phyloP scores from a whole-genome alignment of 2,797 vertebrate genomes.

The Cheirogaleus major region DNA sequence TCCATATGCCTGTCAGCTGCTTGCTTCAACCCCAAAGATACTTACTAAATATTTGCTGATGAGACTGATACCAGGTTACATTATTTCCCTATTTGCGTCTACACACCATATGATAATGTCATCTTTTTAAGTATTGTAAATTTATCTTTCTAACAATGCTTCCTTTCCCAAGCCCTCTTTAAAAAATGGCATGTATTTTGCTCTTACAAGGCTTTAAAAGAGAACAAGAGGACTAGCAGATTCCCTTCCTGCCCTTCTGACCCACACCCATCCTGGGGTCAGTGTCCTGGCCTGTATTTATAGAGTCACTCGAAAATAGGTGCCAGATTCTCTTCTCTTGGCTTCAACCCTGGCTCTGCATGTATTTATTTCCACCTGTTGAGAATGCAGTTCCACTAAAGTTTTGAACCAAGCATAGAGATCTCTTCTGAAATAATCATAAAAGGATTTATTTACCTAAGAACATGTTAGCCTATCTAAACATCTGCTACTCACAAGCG shows the following conservation, averaged over 20 bases:
- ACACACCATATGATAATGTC: not conserved
- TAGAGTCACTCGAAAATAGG: slow-evolving; percentile 68
- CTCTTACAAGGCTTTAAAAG: slow-evolving; percentile 47
- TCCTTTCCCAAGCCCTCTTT: not conserved
- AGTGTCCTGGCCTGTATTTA: slow-evolving; percentile 50
- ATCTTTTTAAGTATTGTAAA: not conserved
- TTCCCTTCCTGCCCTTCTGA: slow-evolving; percentile 73
- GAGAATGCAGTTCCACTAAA: slow-evolving; percentile 37
- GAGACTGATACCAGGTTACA: not conserved
- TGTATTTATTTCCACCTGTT: slow-evolving; percentile 78
- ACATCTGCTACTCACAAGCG: slow-evolving; percentile 72
- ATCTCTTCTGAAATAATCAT: slow-evolving; percentile 70
- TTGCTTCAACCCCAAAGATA: not conserved
- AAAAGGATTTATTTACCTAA: slow-evolving; percentile 74
- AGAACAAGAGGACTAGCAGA: slow-evolving; percentile 52
- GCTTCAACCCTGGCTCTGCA: slow-evolving; percentile 25
- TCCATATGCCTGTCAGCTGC: not conserved
- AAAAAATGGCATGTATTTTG: slow-evolving; percentile 32
- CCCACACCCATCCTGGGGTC: slow-evolving; percentile 65
- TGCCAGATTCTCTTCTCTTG: slow-evolving; percentile 59
- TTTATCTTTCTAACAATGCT: slow-evolving; percentile 47
- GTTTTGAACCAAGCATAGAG: slow-evolving; percentile 48
- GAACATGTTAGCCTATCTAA: slow-evolving; percentile 76
- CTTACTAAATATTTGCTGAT: not conserved
- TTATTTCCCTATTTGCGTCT: slow-evolving; percentile 17